phyloP scores from a whole-genome alignment of 2,113 vertebrate genomes.

The Cyprichromis sp. region DNA sequence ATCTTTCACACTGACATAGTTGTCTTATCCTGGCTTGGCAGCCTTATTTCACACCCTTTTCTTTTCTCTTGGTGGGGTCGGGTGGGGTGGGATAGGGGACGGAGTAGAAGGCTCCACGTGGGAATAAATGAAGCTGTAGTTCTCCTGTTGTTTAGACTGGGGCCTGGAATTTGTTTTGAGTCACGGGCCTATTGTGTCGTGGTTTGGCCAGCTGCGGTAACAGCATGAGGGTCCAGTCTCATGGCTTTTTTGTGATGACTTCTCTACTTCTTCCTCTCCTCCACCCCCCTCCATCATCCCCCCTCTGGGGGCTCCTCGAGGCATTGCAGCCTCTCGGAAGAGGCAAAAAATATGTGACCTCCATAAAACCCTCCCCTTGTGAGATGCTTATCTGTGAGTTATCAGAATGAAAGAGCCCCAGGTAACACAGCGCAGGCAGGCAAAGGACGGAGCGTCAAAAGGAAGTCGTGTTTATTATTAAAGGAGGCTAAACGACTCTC shows the following conservation, averaged over 20 bases:
- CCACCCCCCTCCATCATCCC: background rate
- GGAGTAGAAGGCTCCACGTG: background rate
- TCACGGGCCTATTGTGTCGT: slow-evolving; percentile 56
- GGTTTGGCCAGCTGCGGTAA: slow-evolving; percentile 60
- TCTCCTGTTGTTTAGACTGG: slow-evolving; percentile 63
- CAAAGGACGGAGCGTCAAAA: background rate
- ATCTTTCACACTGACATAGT: background rate
- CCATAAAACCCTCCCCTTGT: slow-evolving; percentile 7
- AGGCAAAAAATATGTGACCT: slow-evolving; percentile 16
- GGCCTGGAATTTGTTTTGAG: slow-evolving; percentile 45
- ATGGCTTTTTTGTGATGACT: slow-evolving; percentile 59
- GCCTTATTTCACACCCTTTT: background rate
- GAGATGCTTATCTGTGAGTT: slow-evolving; percentile 38
- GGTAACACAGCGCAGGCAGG: slow-evolving; percentile 19
- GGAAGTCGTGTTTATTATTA: slow-evolving; percentile 27
- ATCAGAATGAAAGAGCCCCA: slow-evolving; percentile 25
- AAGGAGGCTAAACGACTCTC: background rate
- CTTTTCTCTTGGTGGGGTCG: background rate
- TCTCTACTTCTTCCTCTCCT: slow-evolving; percentile 45
- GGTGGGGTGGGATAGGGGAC: background rate
- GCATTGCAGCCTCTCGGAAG: background rate
- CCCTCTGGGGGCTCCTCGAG: background rate
- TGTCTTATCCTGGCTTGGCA: background rate
- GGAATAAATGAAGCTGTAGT: background rate
- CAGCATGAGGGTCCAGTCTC: slow-evolving; percentile 61